phyloP scores from a whole-genome alignment of 2,113 vertebrate species.

The Chinchilla lanigera region DNA sequence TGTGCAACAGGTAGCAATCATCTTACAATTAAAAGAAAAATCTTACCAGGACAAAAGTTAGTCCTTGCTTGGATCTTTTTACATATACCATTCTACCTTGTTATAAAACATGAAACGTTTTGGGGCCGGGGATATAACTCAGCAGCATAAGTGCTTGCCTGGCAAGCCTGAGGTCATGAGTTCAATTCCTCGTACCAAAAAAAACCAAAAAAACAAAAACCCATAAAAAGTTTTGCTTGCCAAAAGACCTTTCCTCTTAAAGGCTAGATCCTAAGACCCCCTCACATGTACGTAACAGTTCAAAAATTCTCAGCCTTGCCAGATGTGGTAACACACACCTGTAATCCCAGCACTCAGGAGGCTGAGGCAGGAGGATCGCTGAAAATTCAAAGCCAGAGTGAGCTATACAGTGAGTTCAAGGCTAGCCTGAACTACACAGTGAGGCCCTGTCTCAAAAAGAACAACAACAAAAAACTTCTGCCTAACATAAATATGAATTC shows the following conservation, averaged over 20 bases:
- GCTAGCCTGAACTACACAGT: not conserved
- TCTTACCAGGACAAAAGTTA: constrained; percentile 52
- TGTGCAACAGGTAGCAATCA: constrained; percentile 41
- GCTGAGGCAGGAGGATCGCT: not conserved
- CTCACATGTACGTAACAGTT: constrained; percentile 10
- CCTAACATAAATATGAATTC: not conserved
- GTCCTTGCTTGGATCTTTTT: not conserved
- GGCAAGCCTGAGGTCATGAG: too few species aligned
- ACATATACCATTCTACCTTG: not conserved
- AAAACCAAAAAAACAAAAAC: too few species aligned
- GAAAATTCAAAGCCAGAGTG: not conserved
- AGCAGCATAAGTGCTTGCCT: too few species aligned
- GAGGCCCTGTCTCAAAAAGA: not conserved
- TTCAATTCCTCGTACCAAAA: too few species aligned
- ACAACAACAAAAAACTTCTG: not conserved
- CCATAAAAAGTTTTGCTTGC: not conserved
- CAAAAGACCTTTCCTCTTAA: constrained; percentile 49
- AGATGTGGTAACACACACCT: not conserved
- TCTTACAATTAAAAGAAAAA: not conserved
- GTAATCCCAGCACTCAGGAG: not conserved
- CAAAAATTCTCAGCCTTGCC: not conserved
- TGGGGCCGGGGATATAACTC: too few species aligned
- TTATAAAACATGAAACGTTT: constrained; percentile 24
- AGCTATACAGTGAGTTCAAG: not conserved
- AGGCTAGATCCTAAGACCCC: constrained; percentile 13